These are phyloP conservation scores for Lonchura striata DNA, from an alignment of 2,113 vertebrate species.

Conservation along the genomic window DNA sequence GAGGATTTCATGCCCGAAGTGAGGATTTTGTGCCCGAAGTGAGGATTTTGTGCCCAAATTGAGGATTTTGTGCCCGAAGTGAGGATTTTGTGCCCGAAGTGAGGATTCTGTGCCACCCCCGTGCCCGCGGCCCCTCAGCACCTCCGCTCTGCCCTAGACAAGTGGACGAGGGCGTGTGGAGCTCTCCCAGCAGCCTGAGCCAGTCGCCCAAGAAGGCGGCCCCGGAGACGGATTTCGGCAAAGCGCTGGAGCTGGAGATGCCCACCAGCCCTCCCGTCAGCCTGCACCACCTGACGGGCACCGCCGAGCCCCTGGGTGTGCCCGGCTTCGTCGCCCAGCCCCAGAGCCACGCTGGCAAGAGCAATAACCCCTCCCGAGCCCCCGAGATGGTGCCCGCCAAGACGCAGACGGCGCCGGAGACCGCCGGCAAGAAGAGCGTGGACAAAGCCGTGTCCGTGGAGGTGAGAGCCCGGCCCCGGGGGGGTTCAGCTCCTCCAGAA, in stretches of 20 bases:
- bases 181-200: constrained; percentile 80
- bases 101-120: too few relatives aligned
- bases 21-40: too few relatives aligned
- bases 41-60: too few relatives aligned
- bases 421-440: constrained; percentile 79
- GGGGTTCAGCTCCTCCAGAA: neutral
- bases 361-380: constrained; percentile 72
- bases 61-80: neutral
- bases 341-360: constrained; percentile 74
- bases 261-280: constrained; percentile 85
- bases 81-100: neutral
- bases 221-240: constrained; percentile 78
- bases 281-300: constrained; percentile 82
- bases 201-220: constrained; percentile 87
- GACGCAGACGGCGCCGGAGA: constrained; percentile 81
- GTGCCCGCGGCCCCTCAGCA: neutral
- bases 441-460: constrained; percentile 91
- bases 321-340: constrained; percentile 56
- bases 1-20: too few relatives aligned
- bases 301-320: constrained; percentile 70
- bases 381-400: constrained; percentile 76
- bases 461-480: constrained; percentile 55
- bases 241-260: constrained; percentile 85
- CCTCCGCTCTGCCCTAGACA: constrained; percentile 74
- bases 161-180: constrained; percentile 88